Evolutionary conservation across 2,797 vertebrate species (phyloP).

Genomic region (Caiman crocodilus): DNA sequence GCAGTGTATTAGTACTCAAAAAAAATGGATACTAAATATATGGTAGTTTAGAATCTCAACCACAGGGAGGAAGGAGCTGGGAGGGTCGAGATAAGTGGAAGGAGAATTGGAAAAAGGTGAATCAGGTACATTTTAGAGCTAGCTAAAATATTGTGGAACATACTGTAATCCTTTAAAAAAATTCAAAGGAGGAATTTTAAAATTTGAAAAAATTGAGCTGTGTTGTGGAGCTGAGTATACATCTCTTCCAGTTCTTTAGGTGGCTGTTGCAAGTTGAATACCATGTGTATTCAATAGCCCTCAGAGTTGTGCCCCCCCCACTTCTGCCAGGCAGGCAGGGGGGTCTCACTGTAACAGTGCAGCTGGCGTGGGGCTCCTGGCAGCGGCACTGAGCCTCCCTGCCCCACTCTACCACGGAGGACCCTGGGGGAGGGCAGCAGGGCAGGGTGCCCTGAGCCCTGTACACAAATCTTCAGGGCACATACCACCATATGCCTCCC

Average conservation of each 20-base stretch:
- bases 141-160: not conserved
- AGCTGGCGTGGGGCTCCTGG: too few species aligned
- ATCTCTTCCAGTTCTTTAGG: not conserved
- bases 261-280: not conserved
- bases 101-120: not conserved
- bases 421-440: too few species aligned
- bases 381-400: too few species aligned
- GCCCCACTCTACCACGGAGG: too few species aligned
- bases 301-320: too few species aligned
- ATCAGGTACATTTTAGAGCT: not conserved
- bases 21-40: not conserved
- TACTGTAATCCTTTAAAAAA: not conserved
- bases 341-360: too few species aligned
- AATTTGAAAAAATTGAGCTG: not conserved
- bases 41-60: not conserved
- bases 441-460: too few species aligned
- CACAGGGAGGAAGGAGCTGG: not conserved
- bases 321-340: too few species aligned
- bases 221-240: not conserved
- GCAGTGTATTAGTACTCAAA: not conserved
- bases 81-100: not conserved
- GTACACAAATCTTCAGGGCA: too few species aligned
- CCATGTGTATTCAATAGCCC: too few species aligned
- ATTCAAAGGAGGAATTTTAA: not conserved
- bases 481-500: too few species aligned